phyloP scores from a whole-genome alignment of 2,888 invertebrate genomes.

The Branchinecta sandiegonensis region DNA sequence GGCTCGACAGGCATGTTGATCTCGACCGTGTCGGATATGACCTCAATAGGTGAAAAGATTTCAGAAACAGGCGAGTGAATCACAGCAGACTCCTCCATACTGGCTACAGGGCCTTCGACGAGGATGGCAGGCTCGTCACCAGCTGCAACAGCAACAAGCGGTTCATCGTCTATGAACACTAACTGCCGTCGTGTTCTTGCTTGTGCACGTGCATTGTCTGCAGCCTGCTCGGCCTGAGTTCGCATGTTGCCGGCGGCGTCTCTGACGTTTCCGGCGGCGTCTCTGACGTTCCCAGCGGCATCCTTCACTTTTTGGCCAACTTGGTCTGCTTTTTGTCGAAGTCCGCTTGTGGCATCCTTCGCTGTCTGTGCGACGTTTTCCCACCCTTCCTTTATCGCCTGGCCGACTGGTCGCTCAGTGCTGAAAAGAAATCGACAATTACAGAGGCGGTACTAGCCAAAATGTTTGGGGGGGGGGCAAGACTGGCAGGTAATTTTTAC shows the following conservation, averaged over 20 bases:
- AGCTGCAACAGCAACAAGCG: background rate
- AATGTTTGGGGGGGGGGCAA: too few relatives aligned
- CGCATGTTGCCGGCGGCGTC: background rate
- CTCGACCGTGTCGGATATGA: background rate
- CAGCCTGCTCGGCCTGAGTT: background rate
- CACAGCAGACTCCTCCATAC: background rate
- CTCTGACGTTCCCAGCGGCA: background rate
- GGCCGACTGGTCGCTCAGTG: background rate
- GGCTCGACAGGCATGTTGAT: background rate
- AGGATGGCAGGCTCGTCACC: background rate
- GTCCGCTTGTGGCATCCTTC: background rate
- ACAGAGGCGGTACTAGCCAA: background rate
- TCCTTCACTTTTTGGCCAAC: background rate
- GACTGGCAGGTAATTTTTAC: too few relatives aligned
- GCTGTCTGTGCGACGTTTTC: background rate
- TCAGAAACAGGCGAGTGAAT: background rate
- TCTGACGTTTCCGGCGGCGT: background rate
- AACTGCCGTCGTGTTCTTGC: background rate
- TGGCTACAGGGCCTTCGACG: background rate
- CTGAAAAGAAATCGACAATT: background rate
- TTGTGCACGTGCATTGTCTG: background rate
- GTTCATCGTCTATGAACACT: background rate
- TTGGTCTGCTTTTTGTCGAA: conserved; percentile 3
- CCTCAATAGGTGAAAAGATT: background rate
- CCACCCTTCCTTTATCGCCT: conserved; percentile 5